Conservation (phyloP, 1,140 invertebrate species). For the Holotrichia oblita region DNA sequence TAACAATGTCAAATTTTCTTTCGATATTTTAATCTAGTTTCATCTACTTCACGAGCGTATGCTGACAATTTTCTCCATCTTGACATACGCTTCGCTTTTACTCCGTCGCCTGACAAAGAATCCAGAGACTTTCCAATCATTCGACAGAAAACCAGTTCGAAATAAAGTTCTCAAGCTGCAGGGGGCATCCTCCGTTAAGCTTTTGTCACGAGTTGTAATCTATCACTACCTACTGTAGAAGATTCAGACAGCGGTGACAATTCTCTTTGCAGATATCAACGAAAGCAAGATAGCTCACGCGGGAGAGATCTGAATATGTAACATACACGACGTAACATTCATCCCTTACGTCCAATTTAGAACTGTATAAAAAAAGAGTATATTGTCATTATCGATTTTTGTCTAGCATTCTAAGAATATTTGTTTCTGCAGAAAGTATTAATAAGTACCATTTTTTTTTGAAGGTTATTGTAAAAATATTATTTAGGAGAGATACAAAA, state of each 20-base stretch:
- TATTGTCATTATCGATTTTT: too few species aligned
- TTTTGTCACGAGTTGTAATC: conserved; percentile 8
- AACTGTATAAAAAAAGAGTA: too few species aligned
- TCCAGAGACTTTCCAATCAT: neutral
- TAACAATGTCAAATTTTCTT: neutral
- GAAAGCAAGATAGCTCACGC: neutral
- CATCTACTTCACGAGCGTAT: neutral
- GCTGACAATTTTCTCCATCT: neutral
- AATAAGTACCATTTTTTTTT: too few species aligned
- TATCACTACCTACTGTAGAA: conserved; percentile 10
- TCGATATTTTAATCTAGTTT: conserved; percentile 8
- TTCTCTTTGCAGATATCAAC: conserved; percentile 12
- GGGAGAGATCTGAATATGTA: conserved; percentile 1
- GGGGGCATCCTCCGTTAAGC: neutral
- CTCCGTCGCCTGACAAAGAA: neutral
- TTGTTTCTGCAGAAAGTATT: too few species aligned
- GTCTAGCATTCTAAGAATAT: too few species aligned
- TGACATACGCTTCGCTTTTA: neutral
- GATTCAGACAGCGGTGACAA: conserved; percentile 3
- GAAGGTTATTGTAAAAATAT: too few species aligned
- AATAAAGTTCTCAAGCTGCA: conserved; percentile 16
- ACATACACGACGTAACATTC: neutral
- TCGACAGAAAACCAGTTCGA: conserved; percentile 5
- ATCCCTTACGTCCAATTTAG: neutral
- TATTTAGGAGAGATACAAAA: too few species aligned